Evolutionary conservation across 2,797 vertebrate species (phyloP).

Genomic region (Catamblyrhynchus diadema): DNA sequence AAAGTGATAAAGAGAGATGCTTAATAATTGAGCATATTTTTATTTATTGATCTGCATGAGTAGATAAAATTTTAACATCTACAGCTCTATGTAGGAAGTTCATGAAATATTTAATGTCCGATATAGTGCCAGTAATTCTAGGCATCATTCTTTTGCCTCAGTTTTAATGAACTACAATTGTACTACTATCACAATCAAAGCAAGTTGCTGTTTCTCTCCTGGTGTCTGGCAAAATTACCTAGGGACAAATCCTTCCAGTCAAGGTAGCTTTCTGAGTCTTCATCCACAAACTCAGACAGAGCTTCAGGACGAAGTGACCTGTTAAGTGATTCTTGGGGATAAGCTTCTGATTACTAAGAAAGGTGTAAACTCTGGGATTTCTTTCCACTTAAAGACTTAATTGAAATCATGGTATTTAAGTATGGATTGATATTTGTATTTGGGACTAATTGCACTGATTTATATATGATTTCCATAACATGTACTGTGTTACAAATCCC

Average conservation of each 20-base stretch:
- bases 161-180: neutral
- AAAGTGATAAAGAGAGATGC: slow-evolving; percentile 16
- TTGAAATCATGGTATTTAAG: neutral
- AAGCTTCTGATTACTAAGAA: neutral
- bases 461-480: neutral
- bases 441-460: neutral
- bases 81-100: neutral
- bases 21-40: slow-evolving; percentile 55
- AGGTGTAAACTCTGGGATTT: neutral
- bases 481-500: accelerated
- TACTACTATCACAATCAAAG: neutral
- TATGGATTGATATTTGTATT: neutral
- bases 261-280: neutral
- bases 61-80: slow-evolving; percentile 27
- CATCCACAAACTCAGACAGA: neutral
- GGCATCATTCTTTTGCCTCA: neutral
- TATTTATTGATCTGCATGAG: slow-evolving; percentile 1
- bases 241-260: neutral
- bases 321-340: neutral
- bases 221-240: neutral
- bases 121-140: neutral
- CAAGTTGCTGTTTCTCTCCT: neutral
- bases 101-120: neutral
- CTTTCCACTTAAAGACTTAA: neutral
- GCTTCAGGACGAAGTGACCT: neutral